These are phyloP conservation scores for Eupithecia subumbrata DNA, from an alignment of 2,888 invertebrate genomes.

Conservation along the genomic window DNA sequence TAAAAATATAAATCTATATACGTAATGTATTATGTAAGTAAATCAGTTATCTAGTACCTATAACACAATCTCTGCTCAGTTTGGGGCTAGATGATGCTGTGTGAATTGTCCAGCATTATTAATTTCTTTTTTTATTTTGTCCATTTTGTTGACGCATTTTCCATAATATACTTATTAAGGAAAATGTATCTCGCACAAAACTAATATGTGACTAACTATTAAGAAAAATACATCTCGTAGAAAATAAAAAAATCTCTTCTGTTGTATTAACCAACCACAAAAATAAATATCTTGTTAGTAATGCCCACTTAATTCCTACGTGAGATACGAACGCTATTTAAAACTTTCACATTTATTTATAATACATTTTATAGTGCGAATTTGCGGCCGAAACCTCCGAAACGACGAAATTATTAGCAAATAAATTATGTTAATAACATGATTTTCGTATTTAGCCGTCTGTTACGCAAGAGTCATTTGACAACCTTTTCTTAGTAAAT, in stretches of 20 bases:
- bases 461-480: conserved; percentile 45
- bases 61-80: too few species aligned
- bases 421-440: conserved; percentile 30
- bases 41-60: too few species aligned
- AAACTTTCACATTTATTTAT: background rate
- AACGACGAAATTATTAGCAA: conserved; percentile 22
- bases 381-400: background rate
- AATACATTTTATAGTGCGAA: background rate
- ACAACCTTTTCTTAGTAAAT: conserved; percentile 47
- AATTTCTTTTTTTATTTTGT: too few species aligned
- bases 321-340: background rate
- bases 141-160: too few species aligned
- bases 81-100: too few species aligned
- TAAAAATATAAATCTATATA: too few species aligned
- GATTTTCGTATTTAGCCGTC: conserved; percentile 25
- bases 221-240: too few species aligned
- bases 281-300: background rate
- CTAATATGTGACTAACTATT: too few species aligned
- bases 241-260: too few species aligned
- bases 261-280: background rate
- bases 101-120: background rate
- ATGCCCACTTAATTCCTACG: background rate
- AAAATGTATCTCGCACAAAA: too few species aligned
- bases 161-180: background rate
- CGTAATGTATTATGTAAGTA: too few species aligned